Conservation (phyloP, 2,888 invertebrate species). For the Sesia apiformis region DNA sequence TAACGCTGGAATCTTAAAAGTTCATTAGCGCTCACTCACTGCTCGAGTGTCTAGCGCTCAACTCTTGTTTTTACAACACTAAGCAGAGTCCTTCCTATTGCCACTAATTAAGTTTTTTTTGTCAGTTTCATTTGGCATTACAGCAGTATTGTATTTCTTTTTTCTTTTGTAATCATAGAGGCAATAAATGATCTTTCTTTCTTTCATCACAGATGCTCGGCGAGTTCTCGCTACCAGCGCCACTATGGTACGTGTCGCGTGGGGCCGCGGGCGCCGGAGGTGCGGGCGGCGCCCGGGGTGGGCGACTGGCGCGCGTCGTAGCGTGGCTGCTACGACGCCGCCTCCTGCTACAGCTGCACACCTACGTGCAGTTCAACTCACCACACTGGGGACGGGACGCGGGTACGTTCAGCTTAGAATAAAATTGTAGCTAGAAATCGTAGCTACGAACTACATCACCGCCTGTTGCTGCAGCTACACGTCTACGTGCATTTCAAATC, state of each 20-base stretch:
- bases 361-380: constrained; percentile 89
- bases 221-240: constrained; percentile 72
- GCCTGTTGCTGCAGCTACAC: constrained; percentile 86
- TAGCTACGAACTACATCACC: constrained; percentile 37
- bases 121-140: too few relatives aligned
- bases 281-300: constrained; percentile 21
- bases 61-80: too few relatives aligned
- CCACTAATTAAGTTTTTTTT: too few relatives aligned
- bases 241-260: constrained; percentile 69
- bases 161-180: too few relatives aligned
- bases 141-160: too few relatives aligned
- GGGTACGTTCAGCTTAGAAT: constrained; percentile 19
- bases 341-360: constrained; percentile 92
- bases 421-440: too few relatives aligned
- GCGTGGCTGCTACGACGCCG: constrained; percentile 95
- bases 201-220: constrained; percentile 42
- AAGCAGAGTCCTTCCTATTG: too few relatives aligned
- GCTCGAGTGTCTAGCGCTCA: too few relatives aligned
- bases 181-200: not conserved
- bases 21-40: too few relatives aligned
- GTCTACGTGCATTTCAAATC: constrained; percentile 91
- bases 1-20: too few relatives aligned
- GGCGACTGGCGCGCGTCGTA: constrained; percentile 85
- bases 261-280: constrained; percentile 39
- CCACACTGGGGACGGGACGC: constrained; percentile 77